A percentile compares a stretch with the other conserved stretches of the same genome.
phyloP scores from a whole-genome alignment of 2,888 invertebrate species.

The Lepeophtheirus nordmannii region DNA sequence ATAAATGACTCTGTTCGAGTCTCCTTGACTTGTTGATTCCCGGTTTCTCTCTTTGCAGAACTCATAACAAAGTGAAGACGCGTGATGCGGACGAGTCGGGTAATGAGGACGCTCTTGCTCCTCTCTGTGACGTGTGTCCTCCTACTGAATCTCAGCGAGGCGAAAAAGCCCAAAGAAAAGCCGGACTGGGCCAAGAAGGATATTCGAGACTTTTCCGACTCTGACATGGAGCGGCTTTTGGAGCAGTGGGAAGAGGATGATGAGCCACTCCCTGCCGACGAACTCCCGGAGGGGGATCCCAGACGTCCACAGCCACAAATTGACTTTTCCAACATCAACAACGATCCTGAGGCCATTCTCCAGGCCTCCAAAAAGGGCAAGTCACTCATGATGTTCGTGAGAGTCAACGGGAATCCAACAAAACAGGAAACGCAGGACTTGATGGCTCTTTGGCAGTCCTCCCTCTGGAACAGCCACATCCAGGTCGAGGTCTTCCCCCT shows the following conservation, averaged over 20 bases:
- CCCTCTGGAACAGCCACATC: conserved; percentile 89
- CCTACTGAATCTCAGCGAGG: too few species aligned
- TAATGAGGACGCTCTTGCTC: too few species aligned
- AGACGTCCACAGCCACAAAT: conserved; percentile 46
- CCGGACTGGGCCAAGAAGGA: conserved; percentile 65
- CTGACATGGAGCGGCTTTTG: conserved; percentile 74
- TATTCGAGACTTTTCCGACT: conserved; percentile 72
- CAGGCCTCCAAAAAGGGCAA: conserved; percentile 82
- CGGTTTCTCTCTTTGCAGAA: too few species aligned
- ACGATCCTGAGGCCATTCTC: conserved; percentile 64
- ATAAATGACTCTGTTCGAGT: too few species aligned
- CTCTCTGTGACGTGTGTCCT: too few species aligned
- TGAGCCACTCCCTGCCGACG: conserved; percentile 81
- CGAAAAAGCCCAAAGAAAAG: conserved; percentile 29
- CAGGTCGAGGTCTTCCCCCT: conserved; percentile 84
- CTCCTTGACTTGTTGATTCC: too few species aligned
- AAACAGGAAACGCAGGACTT: conserved; percentile 63
- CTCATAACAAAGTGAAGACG: too few species aligned
- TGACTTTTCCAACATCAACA: conserved; percentile 31
- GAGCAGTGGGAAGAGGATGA: conserved; percentile 95
- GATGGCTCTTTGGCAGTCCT: conserved; percentile 85
- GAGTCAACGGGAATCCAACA: conserved; percentile 51
- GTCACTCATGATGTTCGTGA: conserved; percentile 89
- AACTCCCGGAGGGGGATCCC: conserved; percentile 65
- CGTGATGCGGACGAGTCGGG: too few species aligned